Conservation (phyloP, 2,113 vertebrate species). For the Terrapene triunguis region DNA sequence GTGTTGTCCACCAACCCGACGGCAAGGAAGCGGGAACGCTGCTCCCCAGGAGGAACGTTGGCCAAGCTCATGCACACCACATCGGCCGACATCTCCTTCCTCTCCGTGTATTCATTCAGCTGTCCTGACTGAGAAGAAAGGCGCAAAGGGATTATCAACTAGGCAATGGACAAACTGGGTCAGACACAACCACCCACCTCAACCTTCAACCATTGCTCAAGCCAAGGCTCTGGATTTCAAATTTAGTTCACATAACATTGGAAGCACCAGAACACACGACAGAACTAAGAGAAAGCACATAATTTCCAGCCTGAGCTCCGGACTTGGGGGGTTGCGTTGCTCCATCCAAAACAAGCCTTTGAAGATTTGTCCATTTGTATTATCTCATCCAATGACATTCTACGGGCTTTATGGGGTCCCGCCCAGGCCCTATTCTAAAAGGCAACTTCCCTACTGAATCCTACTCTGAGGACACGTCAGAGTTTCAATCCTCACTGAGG, state of each 20-base stretch:
- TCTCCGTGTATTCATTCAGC: slow-evolving; percentile 97
- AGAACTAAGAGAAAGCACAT: not conserved
- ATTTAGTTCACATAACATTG: not conserved
- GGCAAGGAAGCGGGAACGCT: slow-evolving; percentile 94
- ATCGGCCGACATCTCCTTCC: slow-evolving; percentile 98
- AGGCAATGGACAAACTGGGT: not conserved
- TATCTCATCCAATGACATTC: not conserved
- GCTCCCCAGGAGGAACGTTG: slow-evolving; percentile 96
- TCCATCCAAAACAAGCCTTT: not conserved
- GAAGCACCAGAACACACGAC: not conserved
- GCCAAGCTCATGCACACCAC: slow-evolving; percentile 99
- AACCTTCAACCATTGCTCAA: fast-evolving
- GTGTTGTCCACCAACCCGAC: slow-evolving; percentile 98
- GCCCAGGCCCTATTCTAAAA: not conserved
- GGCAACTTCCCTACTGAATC: not conserved
- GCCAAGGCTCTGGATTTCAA: not conserved
- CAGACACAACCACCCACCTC: not conserved
- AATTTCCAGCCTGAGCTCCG: not conserved
- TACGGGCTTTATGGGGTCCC: not conserved
- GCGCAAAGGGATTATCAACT: not conserved
- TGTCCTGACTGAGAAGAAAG: slow-evolving; percentile 89
- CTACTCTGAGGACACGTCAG: not conserved
- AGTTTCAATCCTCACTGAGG: not conserved
- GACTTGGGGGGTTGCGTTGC: not conserved
- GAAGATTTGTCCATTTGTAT: not conserved